Evolutionary conservation across 2,113 vertebrate species (phyloP), one percentile per base, ranked within the genome.

Genomic region (Micronycteris hirsuta): DNA sequence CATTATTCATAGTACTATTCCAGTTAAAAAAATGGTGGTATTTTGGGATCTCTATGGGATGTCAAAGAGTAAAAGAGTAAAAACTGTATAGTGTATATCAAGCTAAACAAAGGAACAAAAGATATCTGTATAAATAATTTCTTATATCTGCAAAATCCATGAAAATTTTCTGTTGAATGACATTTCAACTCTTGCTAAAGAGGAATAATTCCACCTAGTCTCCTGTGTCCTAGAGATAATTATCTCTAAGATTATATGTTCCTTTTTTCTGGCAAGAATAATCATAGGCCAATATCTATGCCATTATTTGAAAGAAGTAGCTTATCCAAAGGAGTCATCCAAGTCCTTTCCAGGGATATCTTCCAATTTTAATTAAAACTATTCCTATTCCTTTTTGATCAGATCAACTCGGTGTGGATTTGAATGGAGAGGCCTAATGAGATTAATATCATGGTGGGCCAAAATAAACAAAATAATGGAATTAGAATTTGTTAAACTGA

Each of bases 351-450:
- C 36, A 73, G 6, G 8, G 0, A 31, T 71, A 65, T 28, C 28
- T 84, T 12, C 26, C n/a, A 78, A 88, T 65, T 93, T 88, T 86
- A 86, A 90, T 63, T 86, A 61, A 74, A 90, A 74, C 17, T 85
- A 15, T 85, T 89, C 5, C 17, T 85, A 15, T 85, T 89, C 5
- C n/a, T 61, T 68, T 96, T 89, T 58, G 2, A 89, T 80, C n/a
- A 31, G 6, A 67, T 65, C 45, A 87, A 43, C 28, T 78, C 20
- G 80, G 11, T 45, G 6, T 81, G 24, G 88, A 47, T n/a, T 68
- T 54, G 17, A 77, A 43, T 52, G 77, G 13, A 8, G 2, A 80
- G 22, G 47, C 15, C 5, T 56, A 10, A 73, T 28, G 63, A 87
- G 24, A 17, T 70, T 56, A 54, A 16, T 14, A 4, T 80, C 33